Evolutionary conservation across 2,113 vertebrate genomes (phyloP), one percentile per base, ranked within the genome.

Genomic region (Peromyscus californicus): DNA sequence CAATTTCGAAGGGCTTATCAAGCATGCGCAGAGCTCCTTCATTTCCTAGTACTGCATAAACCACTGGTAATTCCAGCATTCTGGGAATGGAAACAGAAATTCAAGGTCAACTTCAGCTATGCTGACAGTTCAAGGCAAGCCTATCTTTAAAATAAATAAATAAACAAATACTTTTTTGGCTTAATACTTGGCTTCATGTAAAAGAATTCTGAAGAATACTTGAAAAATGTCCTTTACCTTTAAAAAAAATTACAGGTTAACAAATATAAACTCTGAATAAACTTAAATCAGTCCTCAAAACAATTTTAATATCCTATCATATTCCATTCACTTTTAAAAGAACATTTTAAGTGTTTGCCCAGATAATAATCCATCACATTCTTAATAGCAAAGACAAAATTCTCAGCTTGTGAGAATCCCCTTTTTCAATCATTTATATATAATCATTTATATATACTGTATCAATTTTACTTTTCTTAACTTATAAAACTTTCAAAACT

Each of bases 251-350:
- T 59, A 3, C 42, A 57, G 45, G 83, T 89, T 42, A 26, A 91
- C 95, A 93, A 93, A 93, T 6, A 42, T 29, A 65, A 90, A 95
- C 76, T 82, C 54, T 90, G 11, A 85, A 51, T 94, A 78, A 95
- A 88, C n/a, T 45, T 51, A 93, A 91, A 75, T 31, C 7, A 16
- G 22, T 36, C 26, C 12, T 31, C n/a, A 94, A 95, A 82, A 59
- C 36, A 61, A 78, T 63, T 42, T 83, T 80, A 85, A 42, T 78
- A 70, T 61, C 33, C 42, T 85, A 90, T 42, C 15, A 93, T 92
- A 95, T 91, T 95, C 45, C 36, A 92, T 42, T 85, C 54, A 95
- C 24, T 90, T 26, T 45, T 54, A 95, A 93, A 94, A n/a, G 36
- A 82, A 91, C 65, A 42, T 88, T 90, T 97, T 82, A 92, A 83